Base-by-base conservation (phyloP, 2,797 vertebrate genomes). In the Aldrovandia affinis region DNA sequence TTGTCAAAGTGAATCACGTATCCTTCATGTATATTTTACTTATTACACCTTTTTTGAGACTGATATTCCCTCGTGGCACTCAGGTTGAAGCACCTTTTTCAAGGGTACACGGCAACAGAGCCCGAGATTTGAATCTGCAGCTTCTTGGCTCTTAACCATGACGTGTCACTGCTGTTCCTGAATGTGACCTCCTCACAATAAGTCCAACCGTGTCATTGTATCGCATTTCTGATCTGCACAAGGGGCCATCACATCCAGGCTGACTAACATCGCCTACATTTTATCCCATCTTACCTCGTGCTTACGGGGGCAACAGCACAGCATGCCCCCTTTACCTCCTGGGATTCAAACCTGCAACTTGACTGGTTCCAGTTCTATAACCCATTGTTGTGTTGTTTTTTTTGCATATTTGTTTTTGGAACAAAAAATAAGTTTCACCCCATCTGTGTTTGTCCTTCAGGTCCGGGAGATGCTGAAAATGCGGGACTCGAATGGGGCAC, bases 401-500 rank as follows among this genome's bases (percentile, higher is more conserved):
- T 20, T 57, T 20, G 18, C 55, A 57, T 57, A 57, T 57, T 20
- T 14, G 18, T 20, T 14, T 2, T 14, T 57, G 55, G 55, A 57
- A 57, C 3, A 57, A 57, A n/a, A n/a, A n/a, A n/a, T n/a, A n/a
- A n/a, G n/a, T n/a, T n/a, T n/a, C n/a, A n/a, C n/a, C n/a, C n/a
- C n/a, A n/a, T n/a, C n/a, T n/a, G n/a, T n/a, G n/a, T n/a, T n/a
- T n/a, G 6, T 61, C 22, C 83, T 15, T 4, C 91, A 99, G 98
- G 98, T 99, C 86, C 96, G 98, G 82, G 98, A 99, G 94, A 99
- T 99, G 98, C 94, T 99, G 79, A 95, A 97, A 81, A 99, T 99
- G 98, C 95, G 98, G 87, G 98, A 99, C 93, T 99, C 98, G 78
- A 99, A 99, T 0, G 98, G 98, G 15, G 98, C 98, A 83, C 95